Evolutionary conservation across 2,113 vertebrate species (phyloP), one percentile per base, ranked within the genome.

Genomic region (Oostethus manadensis): DNA sequence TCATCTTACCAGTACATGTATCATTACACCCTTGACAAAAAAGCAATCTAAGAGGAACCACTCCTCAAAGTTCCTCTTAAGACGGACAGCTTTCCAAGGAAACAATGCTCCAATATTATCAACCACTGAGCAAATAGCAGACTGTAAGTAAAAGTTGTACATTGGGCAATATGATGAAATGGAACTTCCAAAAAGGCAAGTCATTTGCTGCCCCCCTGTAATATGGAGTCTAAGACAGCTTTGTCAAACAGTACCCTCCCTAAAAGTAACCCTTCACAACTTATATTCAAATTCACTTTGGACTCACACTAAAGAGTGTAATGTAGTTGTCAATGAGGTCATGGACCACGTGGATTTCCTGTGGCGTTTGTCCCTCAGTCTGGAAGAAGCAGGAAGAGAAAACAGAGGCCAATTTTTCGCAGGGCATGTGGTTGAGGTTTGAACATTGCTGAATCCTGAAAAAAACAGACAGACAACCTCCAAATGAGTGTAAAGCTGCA

Each of bases 351-450:
- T 70, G 81, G 5, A 91, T 88, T 87, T 99, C 97, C 86, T 92
- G 90, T 33, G 86, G 87, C 22, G 87, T 94, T 74, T 93, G 93
- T 71, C 94, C 97, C 53, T 77, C 88, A 1, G 97, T 99, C 86
- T 99, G 97, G 90, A 97, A 99, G 55, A 99, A 82, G 80, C 90
- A 96, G 22, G 94, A 89, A 17, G 96, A 95, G 88, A 98, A 94
- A 14, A 89, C 92, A 29, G 87, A 73, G 1, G 95, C 94, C 82
- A 99, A 89, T 54, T 84, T 92, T 35, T 88, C 88, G 23, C 91
- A 82, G 4, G 88, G 84, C 94, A 98, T 98, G 47, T 88, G 89
- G 87, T 97, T 98, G 67, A 97, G 92, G 80, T 93, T 87, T 56
- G 93, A 94, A 70, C 95, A 98, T 65, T 93, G 94, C 70, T 98